Evolutionary conservation across 2,888 invertebrate genomes (phyloP), one percentile per base, ranked within the genome.

Genomic region (Sarcophaga variegata): DNA sequence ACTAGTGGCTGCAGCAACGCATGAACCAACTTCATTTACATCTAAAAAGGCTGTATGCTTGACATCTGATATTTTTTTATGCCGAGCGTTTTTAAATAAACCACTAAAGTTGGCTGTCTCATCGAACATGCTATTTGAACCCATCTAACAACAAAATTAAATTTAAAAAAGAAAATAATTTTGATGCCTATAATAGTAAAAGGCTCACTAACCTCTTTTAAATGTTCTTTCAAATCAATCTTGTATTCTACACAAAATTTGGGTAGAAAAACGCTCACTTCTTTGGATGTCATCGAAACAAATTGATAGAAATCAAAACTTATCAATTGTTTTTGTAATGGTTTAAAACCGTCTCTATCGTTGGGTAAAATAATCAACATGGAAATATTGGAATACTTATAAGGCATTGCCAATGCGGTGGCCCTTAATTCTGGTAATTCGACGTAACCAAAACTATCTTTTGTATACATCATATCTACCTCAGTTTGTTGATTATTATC

Each of bases 21-120:
- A 98, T 0, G 97, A 96, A 0, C 98, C 98, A 90, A 97, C 97
- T 91, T 98, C 98, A 92, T 97, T 97, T 0, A 98, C 97, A 91
- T 97, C 96, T 88, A 98, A 96, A 91, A 96, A 97, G 0, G 97
- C 97, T 91, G 98, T 98, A 91, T 98, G 98, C 8, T 97, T 93
- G 3, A 96, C 96, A 90, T 96, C 95, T 49, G 96, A 96, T 0
- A 98, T 96, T 82, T 91, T 94, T 25, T 98, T 91, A 0, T 91
- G 90, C 80, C 94, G 94, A 0, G 25, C 88, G 88, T 66, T 37
- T 8, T 95, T 94, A 69, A 96, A 93, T 14, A 97, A 93, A 1
- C 95, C 95, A 10, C 94, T 94, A 89, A 98, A 95, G 87, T 97
- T 94, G 0, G 96, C 54, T 0, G 17, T 14, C n/a, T 90, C 78